Percentiles rank a stretch among this genome's conserved stretches.
phyloP scores from a whole-genome alignment of 2,113 vertebrate genomes.

The Paedocypris sp. region DNA sequence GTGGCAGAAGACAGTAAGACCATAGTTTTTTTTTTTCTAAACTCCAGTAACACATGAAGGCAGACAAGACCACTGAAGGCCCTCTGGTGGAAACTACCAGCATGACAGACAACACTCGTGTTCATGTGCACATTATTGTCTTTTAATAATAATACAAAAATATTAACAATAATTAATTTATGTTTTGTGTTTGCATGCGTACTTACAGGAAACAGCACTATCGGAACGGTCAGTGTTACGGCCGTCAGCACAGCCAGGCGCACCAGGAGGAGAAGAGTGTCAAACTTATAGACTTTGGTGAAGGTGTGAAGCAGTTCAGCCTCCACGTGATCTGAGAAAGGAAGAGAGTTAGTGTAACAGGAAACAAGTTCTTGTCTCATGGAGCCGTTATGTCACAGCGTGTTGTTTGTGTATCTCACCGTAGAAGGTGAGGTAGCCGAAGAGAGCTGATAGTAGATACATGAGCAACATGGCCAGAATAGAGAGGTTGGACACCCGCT shows the following conservation, averaged over 20 bases:
- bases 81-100: no score
- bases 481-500: constrained; percentile 85
- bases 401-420: constrained; percentile 52
- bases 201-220: constrained; percentile 96
- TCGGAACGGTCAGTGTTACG: constrained; percentile 87
- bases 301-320: constrained; percentile 92
- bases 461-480: constrained; percentile 88
- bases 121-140: no score
- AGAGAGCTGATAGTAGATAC: constrained; percentile 88
- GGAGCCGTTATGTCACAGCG: neutral
- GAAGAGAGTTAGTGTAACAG: neutral
- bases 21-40: no score
- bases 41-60: no score
- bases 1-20: no score
- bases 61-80: no score
- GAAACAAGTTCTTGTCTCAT: neutral
- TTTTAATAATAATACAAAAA: no score
- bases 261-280: constrained; percentile 75
- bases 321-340: constrained; percentile 74
- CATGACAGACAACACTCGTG: no score
- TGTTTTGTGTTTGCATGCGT: constrained; percentile 13
- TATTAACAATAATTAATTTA: neutral
- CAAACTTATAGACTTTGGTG: constrained; percentile 84
- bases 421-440: constrained; percentile 93
- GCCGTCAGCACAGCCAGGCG: constrained; percentile 90